These are phyloP conservation scores for Acestrorhynchus altus DNA, from an alignment of 2,797 vertebrate genomes.

Conservation along the genomic window DNA sequence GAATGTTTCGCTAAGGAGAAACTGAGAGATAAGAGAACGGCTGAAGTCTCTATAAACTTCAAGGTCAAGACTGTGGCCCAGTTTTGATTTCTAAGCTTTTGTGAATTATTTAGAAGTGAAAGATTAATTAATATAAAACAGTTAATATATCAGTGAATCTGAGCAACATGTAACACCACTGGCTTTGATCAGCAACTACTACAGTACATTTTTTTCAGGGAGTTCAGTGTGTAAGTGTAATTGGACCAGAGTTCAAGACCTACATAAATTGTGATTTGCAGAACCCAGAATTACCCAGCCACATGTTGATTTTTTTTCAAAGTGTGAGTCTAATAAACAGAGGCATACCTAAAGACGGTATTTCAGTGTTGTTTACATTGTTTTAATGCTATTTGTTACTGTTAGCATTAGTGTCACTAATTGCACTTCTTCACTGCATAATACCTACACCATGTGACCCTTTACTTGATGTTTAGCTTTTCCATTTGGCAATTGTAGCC, in stretches of 20 bases:
- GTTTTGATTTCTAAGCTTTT: background rate
- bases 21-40: background rate
- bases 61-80: background rate
- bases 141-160: background rate
- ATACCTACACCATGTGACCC: too few relatives aligned
- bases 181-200: background rate
- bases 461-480: too few relatives aligned
- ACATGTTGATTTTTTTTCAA: background rate
- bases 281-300: background rate
- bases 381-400: too few relatives aligned
- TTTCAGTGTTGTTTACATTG: too few relatives aligned
- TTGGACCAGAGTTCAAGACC: too few relatives aligned
- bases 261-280: background rate
- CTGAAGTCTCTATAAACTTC: background rate
- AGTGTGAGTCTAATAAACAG: background rate
- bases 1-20: slow-evolving; percentile 1
- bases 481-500: too few relatives aligned
- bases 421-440: too few relatives aligned
- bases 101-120: background rate
- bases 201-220: too few relatives aligned
- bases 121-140: background rate
- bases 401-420: too few relatives aligned
- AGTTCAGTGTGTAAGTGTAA: too few relatives aligned
- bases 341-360: too few relatives aligned
- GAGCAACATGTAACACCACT: background rate